These are phyloP conservation scores for Pterophyllum scalare DNA, from an alignment of 2,113 vertebrate genomes.

Conservation along the genomic window DNA sequence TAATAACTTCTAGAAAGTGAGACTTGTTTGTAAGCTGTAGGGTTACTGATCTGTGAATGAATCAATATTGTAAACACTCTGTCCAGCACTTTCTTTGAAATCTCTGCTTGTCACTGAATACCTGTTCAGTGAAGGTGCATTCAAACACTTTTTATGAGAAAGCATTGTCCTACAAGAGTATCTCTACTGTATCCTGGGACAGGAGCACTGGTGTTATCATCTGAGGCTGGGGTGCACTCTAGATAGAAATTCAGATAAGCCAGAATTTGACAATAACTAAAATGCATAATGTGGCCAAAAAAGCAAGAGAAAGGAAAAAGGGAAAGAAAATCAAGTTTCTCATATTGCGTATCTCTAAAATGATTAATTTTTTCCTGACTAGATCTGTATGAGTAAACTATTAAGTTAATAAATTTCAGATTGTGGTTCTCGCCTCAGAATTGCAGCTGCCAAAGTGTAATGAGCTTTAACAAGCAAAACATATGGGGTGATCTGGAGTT, in stretches of 20 bases:
- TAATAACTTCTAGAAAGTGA: not conserved
- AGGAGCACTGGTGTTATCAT: constrained; percentile 50
- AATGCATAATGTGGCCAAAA: constrained; percentile 52
- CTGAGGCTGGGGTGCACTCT: constrained; percentile 66
- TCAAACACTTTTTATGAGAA: constrained; percentile 71
- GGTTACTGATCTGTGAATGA: constrained; percentile 25
- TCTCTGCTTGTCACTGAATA: constrained; percentile 73
- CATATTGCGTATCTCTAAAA: constrained; percentile 3
- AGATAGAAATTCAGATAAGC: constrained; percentile 63
- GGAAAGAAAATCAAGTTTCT: constrained; percentile 50
- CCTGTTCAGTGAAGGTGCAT: constrained; percentile 73
- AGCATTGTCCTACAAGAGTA: constrained; percentile 69
- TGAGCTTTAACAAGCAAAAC: not conserved
- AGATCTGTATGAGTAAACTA: not conserved
- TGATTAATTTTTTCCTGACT: not conserved
- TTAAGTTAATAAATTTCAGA: not conserved
- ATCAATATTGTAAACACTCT: constrained; percentile 54
- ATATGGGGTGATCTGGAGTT: not conserved
- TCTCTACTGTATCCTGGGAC: constrained; percentile 37
- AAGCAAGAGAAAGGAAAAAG: constrained; percentile 58
- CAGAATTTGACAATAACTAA: constrained; percentile 57
- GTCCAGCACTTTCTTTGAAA: constrained; percentile 78
- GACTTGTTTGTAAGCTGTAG: constrained; percentile 8
- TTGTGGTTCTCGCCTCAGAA: not conserved
- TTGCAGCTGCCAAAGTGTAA: not conserved